Evolutionary conservation across 2,888 invertebrate genomes (phyloP).

Genomic region (Eledone cirrhosa): DNA sequence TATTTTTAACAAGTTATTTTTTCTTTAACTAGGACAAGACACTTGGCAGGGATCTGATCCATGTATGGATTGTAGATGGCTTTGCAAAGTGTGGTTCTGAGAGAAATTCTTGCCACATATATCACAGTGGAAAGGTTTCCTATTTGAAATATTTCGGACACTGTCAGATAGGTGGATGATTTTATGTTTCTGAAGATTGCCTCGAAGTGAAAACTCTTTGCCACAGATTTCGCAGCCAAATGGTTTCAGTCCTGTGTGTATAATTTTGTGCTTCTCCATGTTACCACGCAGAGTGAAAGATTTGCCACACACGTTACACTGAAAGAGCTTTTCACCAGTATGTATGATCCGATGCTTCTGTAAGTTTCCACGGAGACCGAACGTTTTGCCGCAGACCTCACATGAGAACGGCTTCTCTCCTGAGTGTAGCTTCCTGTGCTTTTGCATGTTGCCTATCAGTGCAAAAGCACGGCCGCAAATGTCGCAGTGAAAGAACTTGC

Average conservation of each 20-base stretch:
- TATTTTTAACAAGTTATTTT: too few species aligned
- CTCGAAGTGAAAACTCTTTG: background rate
- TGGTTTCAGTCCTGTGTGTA: conserved; percentile 12
- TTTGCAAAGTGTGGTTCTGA: background rate
- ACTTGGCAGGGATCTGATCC: too few species aligned
- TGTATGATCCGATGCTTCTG: conserved; percentile 12
- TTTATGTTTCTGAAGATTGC: conserved; percentile 2
- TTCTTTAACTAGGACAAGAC: too few species aligned
- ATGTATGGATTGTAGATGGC: background rate
- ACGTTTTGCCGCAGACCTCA: conserved; percentile 1
- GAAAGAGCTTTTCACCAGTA: conserved; percentile 4
- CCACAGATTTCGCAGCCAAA: background rate
- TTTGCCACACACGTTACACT: background rate
- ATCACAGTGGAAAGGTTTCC: background rate
- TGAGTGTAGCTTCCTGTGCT: conserved; percentile 9
- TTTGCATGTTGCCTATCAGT: conserved; percentile 11
- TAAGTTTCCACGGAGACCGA: conserved; percentile 6
- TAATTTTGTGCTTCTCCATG: conserved; percentile 9
- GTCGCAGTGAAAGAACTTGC: conserved; percentile 8
- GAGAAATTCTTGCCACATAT: background rate
- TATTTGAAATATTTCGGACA: background rate
- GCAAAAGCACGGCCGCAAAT: conserved; percentile 7
- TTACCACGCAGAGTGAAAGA: background rate
- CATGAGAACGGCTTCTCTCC: background rate
- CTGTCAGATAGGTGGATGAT: background rate